Evolutionary conservation across 2,113 vertebrate species (phyloP).

Genomic region (Ibidorhyncha struthersii): DNA sequence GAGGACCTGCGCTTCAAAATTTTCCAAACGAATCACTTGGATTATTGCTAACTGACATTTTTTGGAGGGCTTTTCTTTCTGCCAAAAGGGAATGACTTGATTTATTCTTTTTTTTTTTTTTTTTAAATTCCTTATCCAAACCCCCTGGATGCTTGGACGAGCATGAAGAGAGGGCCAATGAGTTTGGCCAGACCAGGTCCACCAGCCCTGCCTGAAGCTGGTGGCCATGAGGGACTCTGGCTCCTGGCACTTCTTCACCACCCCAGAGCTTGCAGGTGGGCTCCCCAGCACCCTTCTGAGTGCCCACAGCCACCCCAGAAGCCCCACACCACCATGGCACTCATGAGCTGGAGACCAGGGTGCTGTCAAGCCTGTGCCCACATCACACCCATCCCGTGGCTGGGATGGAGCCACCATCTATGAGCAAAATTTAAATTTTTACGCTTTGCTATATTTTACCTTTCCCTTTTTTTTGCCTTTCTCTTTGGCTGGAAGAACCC

Average conservation of each 20-base stretch:
- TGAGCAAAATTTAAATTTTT: background rate
- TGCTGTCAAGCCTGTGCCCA: background rate
- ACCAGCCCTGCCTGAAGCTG: background rate
- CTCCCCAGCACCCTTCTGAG: background rate
- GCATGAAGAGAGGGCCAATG: background rate
- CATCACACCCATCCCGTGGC: background rate
- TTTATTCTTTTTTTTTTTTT: conserved; percentile 40
- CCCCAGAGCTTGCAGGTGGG: background rate
- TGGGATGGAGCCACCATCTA: background rate
- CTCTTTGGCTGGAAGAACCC: background rate
- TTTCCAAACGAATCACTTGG: conserved; percentile 55
- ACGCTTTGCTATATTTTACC: background rate
- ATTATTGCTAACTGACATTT: conserved; percentile 46
- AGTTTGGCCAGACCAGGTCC: background rate
- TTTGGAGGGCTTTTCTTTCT: conserved; percentile 11
- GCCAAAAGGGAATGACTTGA: background rate
- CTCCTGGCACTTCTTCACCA: fast-evolving
- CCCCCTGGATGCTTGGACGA: background rate
- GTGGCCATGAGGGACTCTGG: background rate
- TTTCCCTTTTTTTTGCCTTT: background rate
- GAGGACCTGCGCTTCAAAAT: background rate
- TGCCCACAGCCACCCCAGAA: background rate
- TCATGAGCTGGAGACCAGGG: background rate
- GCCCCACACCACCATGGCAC: background rate
- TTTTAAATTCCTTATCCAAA: background rate